Percentiles rank a stretch among this genome's conserved stretches.
phyloP scores from a whole-genome alignment of 2,888 invertebrate species.

The Nephrocerus scutellatus region DNA sequence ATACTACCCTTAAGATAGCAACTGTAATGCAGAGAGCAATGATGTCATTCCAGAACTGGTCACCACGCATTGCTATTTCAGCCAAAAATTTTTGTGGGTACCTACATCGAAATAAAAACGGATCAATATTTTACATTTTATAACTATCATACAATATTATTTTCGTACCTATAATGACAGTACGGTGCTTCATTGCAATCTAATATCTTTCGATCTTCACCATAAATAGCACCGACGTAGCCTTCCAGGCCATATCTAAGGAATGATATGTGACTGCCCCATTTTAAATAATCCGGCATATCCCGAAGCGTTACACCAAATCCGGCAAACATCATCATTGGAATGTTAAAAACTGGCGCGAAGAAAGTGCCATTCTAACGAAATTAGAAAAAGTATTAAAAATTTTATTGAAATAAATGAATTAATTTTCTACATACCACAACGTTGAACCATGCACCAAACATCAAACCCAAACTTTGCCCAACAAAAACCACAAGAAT shows the following conservation, averaged over 20 bases:
- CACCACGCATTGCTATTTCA: conserved; percentile 71
- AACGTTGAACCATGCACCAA: conserved; percentile 82
- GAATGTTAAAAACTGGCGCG: conserved; percentile 85
- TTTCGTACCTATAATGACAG: conserved; percentile 65
- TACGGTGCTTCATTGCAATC: conserved; percentile 69
- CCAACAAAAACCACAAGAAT: conserved; percentile 80
- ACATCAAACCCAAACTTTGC: conserved; percentile 85
- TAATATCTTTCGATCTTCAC: conserved; percentile 63
- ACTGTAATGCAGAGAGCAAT: conserved; percentile 64
- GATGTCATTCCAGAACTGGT: conserved; percentile 79
- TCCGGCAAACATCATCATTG: conserved; percentile 95
- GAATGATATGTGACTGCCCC: conserved; percentile 90
- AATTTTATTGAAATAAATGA: neutral
- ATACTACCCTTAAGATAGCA: conserved; percentile 56
- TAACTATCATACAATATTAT: neutral
- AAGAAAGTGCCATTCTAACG: conserved; percentile 87
- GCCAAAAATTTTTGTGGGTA: conserved; percentile 73
- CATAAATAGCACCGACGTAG: conserved; percentile 76
- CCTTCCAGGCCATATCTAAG: conserved; percentile 88
- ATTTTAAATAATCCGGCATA: conserved; percentile 75
- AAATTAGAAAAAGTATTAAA: conserved; percentile 1
- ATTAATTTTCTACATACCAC: conserved; percentile 57
- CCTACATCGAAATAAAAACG: conserved; percentile 42
- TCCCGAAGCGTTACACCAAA: conserved; percentile 87
- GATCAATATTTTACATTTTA: conserved; percentile 1